A percentile compares a stretch with the other conserved stretches of the same genome.
Conservation (phyloP, 2,113 vertebrate genomes). For the Haliaeetus leucogaster region DNA sequence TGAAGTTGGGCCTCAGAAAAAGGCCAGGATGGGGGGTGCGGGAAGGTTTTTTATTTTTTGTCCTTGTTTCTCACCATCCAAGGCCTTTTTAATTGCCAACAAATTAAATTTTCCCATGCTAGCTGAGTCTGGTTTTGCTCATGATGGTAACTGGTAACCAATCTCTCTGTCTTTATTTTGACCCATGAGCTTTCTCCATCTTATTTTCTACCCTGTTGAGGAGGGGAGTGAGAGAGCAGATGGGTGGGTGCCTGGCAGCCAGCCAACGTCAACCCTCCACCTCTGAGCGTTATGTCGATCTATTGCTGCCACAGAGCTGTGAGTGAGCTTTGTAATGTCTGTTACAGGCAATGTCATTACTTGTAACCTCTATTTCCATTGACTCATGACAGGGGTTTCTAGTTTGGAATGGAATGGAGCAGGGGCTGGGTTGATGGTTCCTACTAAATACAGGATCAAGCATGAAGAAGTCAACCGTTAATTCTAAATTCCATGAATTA, state of each 20-base stretch:
- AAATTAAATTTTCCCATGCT: neutral
- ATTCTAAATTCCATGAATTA: neutral
- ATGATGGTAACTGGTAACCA: neutral
- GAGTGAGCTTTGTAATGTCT: neutral
- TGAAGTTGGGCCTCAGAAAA: neutral
- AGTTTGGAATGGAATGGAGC: neutral
- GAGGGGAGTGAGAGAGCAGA: neutral
- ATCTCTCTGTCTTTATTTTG: fast-evolving
- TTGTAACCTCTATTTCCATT: neutral
- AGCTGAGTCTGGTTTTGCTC: neutral
- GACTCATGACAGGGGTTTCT: neutral
- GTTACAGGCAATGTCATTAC: fast-evolving
- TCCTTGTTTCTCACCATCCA: neutral
- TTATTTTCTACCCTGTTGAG: neutral
- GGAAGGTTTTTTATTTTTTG: neutral
- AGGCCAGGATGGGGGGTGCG: fast-evolving
- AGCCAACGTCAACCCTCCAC: neutral
- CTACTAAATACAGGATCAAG: neutral
- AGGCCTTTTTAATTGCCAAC: neutral
- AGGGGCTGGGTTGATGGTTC: neutral
- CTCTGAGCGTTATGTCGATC: fast-evolving
- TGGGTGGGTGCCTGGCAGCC: neutral
- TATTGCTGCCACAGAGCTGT: neutral
- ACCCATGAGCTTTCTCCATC: neutral
- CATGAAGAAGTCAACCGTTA: neutral